Percentiles rank a stretch among this genome's conserved stretches.
Conservation (phyloP, 2,113 vertebrate species). For the Aldabrachelys gigantea region DNA sequence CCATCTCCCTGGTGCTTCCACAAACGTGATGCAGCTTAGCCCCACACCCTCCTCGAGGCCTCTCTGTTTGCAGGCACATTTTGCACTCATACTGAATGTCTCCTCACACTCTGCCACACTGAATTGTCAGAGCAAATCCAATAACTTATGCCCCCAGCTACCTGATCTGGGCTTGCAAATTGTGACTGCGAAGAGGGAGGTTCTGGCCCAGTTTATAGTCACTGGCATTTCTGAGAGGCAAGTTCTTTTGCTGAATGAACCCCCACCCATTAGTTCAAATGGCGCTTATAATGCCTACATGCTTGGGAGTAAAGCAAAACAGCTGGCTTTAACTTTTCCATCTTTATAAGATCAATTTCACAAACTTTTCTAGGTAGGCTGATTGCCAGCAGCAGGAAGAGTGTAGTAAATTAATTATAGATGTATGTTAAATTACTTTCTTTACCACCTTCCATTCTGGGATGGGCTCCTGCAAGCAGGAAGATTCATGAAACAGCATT, state of each 20-base stretch:
- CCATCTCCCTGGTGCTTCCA: fast-evolving
- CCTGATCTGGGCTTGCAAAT: not conserved
- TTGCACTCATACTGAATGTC: fast-evolving
- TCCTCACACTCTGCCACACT: not conserved
- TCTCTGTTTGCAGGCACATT: not conserved
- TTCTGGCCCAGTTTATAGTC: not conserved
- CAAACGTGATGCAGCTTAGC: not conserved
- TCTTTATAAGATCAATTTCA: conserved; percentile 80
- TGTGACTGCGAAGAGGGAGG: not conserved
- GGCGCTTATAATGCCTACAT: conserved; percentile 51
- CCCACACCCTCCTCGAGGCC: not conserved
- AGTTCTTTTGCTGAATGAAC: conserved; percentile 65
- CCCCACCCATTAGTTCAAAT: conserved; percentile 59
- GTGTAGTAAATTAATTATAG: conserved; percentile 95
- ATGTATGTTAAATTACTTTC: conserved; percentile 97
- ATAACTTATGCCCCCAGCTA: not conserved
- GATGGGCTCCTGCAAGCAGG: conserved; percentile 76
- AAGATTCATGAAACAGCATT: conserved; percentile 83
- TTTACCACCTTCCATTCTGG: conserved; percentile 85
- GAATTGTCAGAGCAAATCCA: not conserved
- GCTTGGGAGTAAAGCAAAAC: conserved; percentile 60
- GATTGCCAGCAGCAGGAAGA: conserved; percentile 76
- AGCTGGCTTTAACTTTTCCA: conserved; percentile 64
- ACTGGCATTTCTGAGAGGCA: conserved; percentile 21
- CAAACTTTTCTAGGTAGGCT: conserved; percentile 76